Conservation (phyloP, 2,797 vertebrate genomes). For the Xiphophorus birchmanni region DNA sequence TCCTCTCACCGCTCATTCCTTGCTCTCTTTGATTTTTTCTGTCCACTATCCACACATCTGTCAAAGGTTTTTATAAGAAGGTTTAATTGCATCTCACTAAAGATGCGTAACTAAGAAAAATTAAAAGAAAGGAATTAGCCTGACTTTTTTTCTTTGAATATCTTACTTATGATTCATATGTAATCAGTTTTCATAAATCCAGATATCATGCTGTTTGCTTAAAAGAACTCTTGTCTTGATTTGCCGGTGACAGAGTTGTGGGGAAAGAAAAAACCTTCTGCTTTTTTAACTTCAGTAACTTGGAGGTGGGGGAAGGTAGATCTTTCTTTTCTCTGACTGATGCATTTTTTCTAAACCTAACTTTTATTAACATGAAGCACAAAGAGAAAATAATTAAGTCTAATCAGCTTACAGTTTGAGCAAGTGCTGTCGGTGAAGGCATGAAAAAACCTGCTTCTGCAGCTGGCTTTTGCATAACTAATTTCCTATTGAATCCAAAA, state of each 20-base stretch:
- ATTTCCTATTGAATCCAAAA: slow-evolving; percentile 7
- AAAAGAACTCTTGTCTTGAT: not conserved
- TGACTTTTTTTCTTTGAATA: slow-evolving; percentile 10
- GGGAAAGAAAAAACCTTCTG: slow-evolving; percentile 5
- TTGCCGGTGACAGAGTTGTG: slow-evolving; percentile 30
- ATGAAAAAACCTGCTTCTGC: slow-evolving; percentile 8
- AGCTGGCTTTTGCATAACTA: not conserved
- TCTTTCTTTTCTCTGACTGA: slow-evolving; percentile 23
- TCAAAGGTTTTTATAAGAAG: slow-evolving; percentile 14
- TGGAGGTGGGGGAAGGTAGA: not conserved
- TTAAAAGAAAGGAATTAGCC: slow-evolving; percentile 6
- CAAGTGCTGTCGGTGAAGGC: not conserved
- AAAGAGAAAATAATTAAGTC: slow-evolving; percentile 2
- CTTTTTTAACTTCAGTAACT: slow-evolving; percentile 12
- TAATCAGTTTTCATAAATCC: slow-evolving; percentile 4
- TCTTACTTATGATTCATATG: slow-evolving; percentile 5
- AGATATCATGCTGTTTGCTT: not conserved
- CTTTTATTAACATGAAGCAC: slow-evolving; percentile 52
- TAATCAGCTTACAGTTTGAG: slow-evolving; percentile 14
- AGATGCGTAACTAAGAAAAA: not conserved
- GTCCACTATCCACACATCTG: slow-evolving; percentile 24
- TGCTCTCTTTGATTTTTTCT: slow-evolving; percentile 20
- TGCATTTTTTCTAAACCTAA: slow-evolving; percentile 44
- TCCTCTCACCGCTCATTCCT: slow-evolving; percentile 26
- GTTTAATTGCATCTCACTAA: slow-evolving; percentile 1